Base-by-base conservation (phyloP, 2,888 invertebrate genomes). In the Lamproptera curius region DNA sequence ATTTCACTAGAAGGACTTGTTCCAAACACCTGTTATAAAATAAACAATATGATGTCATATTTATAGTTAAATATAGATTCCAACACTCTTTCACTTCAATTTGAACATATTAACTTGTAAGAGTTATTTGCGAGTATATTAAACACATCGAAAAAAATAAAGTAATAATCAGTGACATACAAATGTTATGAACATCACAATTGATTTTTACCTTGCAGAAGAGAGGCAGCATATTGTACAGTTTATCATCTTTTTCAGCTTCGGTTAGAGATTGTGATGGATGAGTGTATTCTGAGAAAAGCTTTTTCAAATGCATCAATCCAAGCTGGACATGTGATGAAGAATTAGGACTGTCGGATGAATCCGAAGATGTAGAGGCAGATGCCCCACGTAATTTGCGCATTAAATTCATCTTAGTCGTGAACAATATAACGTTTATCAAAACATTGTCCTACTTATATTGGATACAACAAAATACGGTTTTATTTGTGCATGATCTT, bases 181-280 rank as follows among this genome's bases (percentile, higher is more conserved):
- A n/a, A n/a, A n/a, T n/a, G n/a, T n/a, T n/a, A n/a, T n/a, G n/a
- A n/a, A n/a, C n/a, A n/a, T n/a, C n/a, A n/a, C n/a, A n/a, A n/a
- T n/a, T n/a, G n/a, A n/a, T n/a, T 31, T 48, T 61, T 89, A 97
- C 97, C 92, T 98, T 98, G 89, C 97, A 98, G 88, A 99, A 99
- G 31, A 99, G 89, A 46, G 99, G 99, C 72, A 99, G 89, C 97
- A 99, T 97, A 77, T 97, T 97, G 83, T 98, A 98, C 10, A 99
- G 90, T 79, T 97, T 97, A 70, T 95, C 95, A 84, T 98, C 97
- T 67, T 94, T 92, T 75, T 97, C 96, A 46, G 91, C 89, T 55
- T 96, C 95, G 34, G 91, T 90, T 10, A 96, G 89, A 2, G 94
- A 92, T 62, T 95, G 93, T 28, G 94, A 89, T 31, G 97, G 96